These are phyloP conservation scores for Drosophila arizonae DNA, from an alignment of 1,140 invertebrate genomes.

Conservation along the genomic window DNA sequence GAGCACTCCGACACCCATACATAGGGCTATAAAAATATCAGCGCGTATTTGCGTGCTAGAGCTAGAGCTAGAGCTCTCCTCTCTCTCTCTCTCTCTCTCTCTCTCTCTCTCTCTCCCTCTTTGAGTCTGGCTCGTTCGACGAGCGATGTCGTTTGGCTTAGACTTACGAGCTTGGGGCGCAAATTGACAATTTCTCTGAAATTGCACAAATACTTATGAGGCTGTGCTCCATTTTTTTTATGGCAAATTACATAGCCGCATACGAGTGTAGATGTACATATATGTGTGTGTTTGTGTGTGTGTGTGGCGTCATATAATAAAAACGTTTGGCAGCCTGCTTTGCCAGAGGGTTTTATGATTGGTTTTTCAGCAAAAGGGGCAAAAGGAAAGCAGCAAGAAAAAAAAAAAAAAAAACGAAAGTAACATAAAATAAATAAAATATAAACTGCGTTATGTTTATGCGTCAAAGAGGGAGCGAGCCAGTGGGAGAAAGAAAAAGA, in stretches of 20 bases:
- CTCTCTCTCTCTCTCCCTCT: neutral
- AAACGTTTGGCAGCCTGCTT: constrained; percentile 66
- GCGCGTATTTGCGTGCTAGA: constrained; percentile 65
- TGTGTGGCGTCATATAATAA: constrained; percentile 60
- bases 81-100: too few relatives aligned
- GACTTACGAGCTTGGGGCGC: constrained; percentile 71
- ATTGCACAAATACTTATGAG: constrained; percentile 77
- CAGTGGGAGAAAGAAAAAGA: neutral
- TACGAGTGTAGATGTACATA: constrained; percentile 23
- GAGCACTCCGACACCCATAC: neutral
- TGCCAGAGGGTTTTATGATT: constrained; percentile 74
- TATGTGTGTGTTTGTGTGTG: constrained; percentile 16
- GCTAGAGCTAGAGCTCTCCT: constrained; percentile 1
- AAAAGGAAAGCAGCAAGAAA: constrained; percentile 10
- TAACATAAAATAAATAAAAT: constrained; percentile 75
- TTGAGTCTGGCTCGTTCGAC: constrained; percentile 27
- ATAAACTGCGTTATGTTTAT: constrained; percentile 81
- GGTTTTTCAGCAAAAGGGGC: constrained; percentile 56
- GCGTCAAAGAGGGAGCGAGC: constrained; percentile 35
- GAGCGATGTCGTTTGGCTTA: constrained; percentile 54
- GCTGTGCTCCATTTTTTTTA: constrained; percentile 75
- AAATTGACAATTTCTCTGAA: constrained; percentile 80
- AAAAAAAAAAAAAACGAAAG: constrained; percentile 31
- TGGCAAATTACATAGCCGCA: constrained; percentile 76
- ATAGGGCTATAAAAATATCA: constrained; percentile 68